A percentile compares a stretch with the other conserved stretches of the same genome.
Evolutionary conservation across 1,140 invertebrate species (phyloP).

Genomic region (Pseudomyrmex dendroicus): DNA sequence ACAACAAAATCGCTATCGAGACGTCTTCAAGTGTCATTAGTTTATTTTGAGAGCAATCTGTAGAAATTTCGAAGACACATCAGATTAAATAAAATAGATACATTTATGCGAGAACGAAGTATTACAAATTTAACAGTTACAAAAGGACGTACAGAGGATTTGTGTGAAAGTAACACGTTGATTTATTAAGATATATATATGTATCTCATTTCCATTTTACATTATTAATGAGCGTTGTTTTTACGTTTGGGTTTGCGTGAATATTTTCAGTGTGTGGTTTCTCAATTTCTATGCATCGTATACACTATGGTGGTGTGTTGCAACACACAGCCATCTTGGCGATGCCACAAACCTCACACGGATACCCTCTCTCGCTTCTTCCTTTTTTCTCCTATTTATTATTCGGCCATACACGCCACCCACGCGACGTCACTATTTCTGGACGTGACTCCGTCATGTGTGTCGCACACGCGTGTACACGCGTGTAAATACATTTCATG

Average conservation of each 20-base stretch:
- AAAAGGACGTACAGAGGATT: neutral
- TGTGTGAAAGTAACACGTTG: neutral
- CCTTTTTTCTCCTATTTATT: slow-evolving; percentile 70
- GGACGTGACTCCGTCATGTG: slow-evolving; percentile 75
- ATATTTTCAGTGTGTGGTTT: neutral
- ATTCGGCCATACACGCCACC: slow-evolving; percentile 78
- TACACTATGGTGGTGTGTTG: neutral
- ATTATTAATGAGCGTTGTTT: neutral
- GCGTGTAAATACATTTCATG: slow-evolving; percentile 64
- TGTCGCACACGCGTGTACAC: slow-evolving; percentile 63
- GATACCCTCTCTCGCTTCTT: slow-evolving; percentile 29
- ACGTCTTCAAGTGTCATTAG: neutral
- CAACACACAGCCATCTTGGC: slow-evolving; percentile 54
- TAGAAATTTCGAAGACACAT: neutral
- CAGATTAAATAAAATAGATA: neutral
- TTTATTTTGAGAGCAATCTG: neutral
- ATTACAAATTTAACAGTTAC: neutral
- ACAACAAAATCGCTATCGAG: neutral
- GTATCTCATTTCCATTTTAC: neutral
- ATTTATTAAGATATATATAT: no score
- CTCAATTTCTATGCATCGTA: neutral
- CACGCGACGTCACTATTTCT: slow-evolving; percentile 83
- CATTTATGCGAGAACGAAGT: neutral
- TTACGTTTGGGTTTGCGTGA: neutral
- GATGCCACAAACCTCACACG: slow-evolving; percentile 39